Conservation (phyloP, 1,140 invertebrate genomes). For the Euschistus heros region DNA sequence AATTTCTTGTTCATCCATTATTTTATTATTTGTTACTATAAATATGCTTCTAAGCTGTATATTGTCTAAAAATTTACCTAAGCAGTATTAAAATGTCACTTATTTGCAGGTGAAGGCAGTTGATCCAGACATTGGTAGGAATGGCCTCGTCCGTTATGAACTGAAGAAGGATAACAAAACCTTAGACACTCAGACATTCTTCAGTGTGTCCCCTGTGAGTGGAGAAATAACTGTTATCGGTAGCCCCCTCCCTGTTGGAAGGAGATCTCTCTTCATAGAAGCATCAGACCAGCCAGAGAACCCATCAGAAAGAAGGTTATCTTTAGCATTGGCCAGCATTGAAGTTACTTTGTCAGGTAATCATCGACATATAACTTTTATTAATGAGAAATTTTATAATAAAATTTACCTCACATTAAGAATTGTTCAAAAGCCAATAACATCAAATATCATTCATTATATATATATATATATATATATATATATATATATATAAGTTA, state of each 20-base stretch:
- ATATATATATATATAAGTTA: too few species aligned
- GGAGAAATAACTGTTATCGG: conserved; percentile 60
- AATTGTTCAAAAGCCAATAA: too few species aligned
- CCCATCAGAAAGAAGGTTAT: conserved; percentile 66
- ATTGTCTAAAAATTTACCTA: too few species aligned
- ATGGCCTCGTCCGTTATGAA: conserved; percentile 66
- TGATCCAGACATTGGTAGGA: conserved; percentile 69
- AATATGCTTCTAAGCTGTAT: too few species aligned
- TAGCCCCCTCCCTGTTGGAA: conserved; percentile 49
- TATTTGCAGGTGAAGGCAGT: conserved; percentile 48
- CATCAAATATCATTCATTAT: too few species aligned
- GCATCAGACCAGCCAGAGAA: conserved; percentile 69
- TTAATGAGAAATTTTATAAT: too few species aligned
- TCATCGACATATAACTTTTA: too few species aligned
- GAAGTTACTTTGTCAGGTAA: conserved; percentile 45
- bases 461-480: too few species aligned
- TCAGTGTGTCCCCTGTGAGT: conserved; percentile 56
- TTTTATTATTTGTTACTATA: too few species aligned
- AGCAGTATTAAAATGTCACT: neutral
- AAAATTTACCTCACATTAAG: too few species aligned
- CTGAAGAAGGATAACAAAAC: conserved; percentile 59
- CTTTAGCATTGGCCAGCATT: conserved; percentile 70
- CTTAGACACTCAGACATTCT: conserved; percentile 45
- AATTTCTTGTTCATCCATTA: too few species aligned
- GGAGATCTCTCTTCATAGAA: conserved; percentile 69